A percentile compares a stretch with the other conserved stretches of the same genome.
Conservation (phyloP, 2,888 invertebrate genomes). For the Ichneumon xanthorius region DNA sequence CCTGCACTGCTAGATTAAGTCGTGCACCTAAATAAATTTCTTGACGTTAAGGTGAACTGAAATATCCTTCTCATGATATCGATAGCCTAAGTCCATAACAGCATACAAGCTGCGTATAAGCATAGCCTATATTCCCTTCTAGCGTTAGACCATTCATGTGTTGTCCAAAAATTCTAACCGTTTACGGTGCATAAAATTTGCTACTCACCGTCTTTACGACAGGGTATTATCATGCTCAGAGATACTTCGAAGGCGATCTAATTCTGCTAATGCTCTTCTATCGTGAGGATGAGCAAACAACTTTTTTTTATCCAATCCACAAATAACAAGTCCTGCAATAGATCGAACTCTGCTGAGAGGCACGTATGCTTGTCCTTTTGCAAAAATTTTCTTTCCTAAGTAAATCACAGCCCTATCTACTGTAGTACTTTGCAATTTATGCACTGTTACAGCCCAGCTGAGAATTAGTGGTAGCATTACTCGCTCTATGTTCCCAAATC, state of each 20-base stretch:
- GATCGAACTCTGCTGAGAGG: conserved; percentile 55
- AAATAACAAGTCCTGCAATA: conserved; percentile 10
- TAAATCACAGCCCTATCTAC: conserved; percentile 66
- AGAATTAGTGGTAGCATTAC: conserved; percentile 60
- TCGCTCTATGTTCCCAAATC: conserved; percentile 58
- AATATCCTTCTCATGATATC: too few species aligned
- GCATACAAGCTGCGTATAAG: too few species aligned
- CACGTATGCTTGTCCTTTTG: conserved; percentile 69
- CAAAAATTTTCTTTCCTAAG: conserved; percentile 60
- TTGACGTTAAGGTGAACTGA: too few species aligned
- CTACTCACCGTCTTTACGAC: not conserved
- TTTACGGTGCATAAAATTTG: not conserved
- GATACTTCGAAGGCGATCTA: not conserved
- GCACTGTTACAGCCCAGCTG: conserved; percentile 59
- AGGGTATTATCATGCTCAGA: not conserved
- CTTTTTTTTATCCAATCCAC: not conserved
- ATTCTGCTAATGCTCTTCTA: conserved; percentile 6
- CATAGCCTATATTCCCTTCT: too few species aligned
- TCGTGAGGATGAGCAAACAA: conserved; percentile 23
- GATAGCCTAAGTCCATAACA: too few species aligned
- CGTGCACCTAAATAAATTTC: too few species aligned
- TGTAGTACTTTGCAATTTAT: conserved; percentile 62
- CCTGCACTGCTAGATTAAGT: too few species aligned
- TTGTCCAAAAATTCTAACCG: too few species aligned
- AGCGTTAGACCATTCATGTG: too few species aligned